Evolutionary conservation across 2,888 invertebrate genomes (phyloP).

Genomic region (Limnephilus marmoratus): DNA sequence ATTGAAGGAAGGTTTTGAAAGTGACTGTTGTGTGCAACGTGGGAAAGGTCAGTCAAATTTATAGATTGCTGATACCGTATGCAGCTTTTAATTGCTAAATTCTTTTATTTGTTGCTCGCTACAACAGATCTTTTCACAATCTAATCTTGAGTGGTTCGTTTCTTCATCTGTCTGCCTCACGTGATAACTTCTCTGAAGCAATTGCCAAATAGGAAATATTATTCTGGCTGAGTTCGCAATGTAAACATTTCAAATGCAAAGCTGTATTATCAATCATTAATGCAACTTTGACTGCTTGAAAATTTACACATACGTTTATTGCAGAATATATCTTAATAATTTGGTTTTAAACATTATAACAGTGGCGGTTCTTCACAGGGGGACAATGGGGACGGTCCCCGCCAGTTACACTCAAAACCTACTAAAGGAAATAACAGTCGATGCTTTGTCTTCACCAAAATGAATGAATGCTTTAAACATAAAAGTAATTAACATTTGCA

Average conservation of each 20-base stretch:
- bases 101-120: background rate
- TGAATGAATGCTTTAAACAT: no score
- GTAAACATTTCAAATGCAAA: background rate
- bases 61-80: background rate
- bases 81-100: background rate
- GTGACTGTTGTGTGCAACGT: background rate
- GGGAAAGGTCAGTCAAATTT: background rate
- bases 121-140: background rate
- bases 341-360: background rate
- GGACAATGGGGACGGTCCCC: no score
- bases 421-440: no score
- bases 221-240: background rate
- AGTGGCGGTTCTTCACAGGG: no score
- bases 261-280: background rate
- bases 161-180: background rate
- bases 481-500: no score
- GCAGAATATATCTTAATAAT: background rate
- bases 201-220: background rate
- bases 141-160: background rate
- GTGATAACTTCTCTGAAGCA: background rate
- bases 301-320: background rate
- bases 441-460: no score
- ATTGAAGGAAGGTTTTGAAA: background rate
- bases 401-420: no score
- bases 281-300: background rate